Evolutionary conservation across 2,888 invertebrate genomes (phyloP), one percentile per base, ranked within the genome.

Genomic region (Drosophila incognita): DNA sequence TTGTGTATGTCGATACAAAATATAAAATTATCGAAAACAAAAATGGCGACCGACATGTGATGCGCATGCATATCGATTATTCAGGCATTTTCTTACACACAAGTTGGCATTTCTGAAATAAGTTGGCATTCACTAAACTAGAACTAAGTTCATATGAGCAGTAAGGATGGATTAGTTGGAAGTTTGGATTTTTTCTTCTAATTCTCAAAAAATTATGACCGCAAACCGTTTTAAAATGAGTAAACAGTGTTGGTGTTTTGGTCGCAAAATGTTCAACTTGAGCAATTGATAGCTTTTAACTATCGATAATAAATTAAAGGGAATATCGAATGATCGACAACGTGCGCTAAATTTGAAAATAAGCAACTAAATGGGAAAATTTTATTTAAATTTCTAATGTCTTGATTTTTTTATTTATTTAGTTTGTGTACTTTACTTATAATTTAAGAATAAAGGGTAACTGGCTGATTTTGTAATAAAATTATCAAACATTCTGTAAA

Each of bases 1-100:
- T 73, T 74, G 81, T 78, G 60, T 77, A 66, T 79, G 53, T 81
- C 79, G 79, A 79, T 81, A 61, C 15, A 46, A 24, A 46, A 46
- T 46, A 27, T 21, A 36, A 52, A 35, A n/a, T 21, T 72, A 81
- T 78, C 81, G 81, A 78, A 89, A 89, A 87, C 81, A 85, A 90
- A 88, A 87, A 89, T 90, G 89, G 90, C 89, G 85, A 72, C 81
- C 68, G 79, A 78, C 79, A 81, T 79, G 78, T 78, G 78, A 81
- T 78, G 78, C 81, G 49, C 21, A 6, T 56, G 46, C 24, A 4
- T 75, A 77, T 81, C 81, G 78, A 81, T 78, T 76, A 63, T 62
- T 72, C 62, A 40, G 64, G 48, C 15, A 40, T 60, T 68, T 78
- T 67, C 38, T n/a, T 31, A 38, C 1, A 3, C 1, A 13, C 10